Evolutionary conservation across 2,797 vertebrate species (phyloP).

Genomic region (Netta rufina): DNA sequence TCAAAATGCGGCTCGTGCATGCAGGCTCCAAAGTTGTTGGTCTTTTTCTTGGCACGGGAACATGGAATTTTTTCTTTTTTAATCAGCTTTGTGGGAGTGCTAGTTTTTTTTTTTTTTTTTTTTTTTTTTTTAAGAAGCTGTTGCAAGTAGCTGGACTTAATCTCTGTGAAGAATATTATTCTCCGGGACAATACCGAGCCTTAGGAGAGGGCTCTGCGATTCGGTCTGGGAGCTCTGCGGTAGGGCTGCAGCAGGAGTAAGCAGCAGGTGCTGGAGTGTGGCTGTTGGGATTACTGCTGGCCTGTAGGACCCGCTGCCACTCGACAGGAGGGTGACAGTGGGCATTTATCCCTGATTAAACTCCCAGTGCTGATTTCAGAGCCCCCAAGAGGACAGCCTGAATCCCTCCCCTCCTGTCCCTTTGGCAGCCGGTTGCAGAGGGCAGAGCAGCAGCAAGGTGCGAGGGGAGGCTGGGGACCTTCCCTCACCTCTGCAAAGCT

Average conservation of each 20-base stretch:
- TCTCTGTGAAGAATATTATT: not conserved
- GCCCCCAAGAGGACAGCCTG: not conserved
- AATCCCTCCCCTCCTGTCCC: not conserved
- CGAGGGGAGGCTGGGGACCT: not conserved
- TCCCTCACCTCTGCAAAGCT: not conserved
- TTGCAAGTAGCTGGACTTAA: not conserved
- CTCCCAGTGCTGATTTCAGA: rapidly evolving
- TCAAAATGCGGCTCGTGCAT: too few relatives aligned
- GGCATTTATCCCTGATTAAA: not conserved
- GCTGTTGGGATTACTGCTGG: not conserved
- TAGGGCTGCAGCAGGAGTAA: not conserved
- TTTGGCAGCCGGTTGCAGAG: not conserved
- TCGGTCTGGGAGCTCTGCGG: not conserved
- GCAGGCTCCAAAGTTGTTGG: not conserved
- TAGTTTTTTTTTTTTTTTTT: not conserved
- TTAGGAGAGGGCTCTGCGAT: not conserved
- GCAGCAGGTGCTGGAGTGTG: not conserved
- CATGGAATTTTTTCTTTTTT: not conserved
- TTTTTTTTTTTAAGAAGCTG: not conserved
- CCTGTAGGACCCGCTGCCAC: not conserved
- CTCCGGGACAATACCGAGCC: not conserved
- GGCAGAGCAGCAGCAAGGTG: too few relatives aligned
- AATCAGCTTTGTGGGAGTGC: not conserved
- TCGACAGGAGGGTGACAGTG: not conserved
- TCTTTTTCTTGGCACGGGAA: not conserved